Base-by-base conservation (phyloP, 1,140 invertebrate genomes). In the Drosophila lacteicornis region DNA sequence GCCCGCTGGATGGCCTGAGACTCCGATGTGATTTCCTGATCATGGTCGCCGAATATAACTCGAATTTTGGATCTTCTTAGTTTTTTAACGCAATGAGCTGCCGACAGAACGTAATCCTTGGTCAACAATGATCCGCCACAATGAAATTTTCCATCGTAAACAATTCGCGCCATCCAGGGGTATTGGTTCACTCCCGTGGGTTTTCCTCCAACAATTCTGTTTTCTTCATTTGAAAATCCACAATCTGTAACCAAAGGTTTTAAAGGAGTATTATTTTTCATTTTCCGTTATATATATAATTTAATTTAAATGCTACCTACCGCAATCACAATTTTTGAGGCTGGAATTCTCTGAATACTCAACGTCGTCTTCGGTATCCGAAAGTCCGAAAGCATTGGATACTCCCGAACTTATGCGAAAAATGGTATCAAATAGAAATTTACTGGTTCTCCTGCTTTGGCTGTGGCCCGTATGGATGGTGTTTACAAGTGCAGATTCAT, bases 81-180 rank as follows among this genome's bases (percentile, higher is more conserved):
- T 94, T 95, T 95, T 79, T 95, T 94, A 30, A 96, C 94, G 86
- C 95, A 96, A 93, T 96, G 95, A 25, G 95, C 95, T 1, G 95
- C 95, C 2, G 95, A 96, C 8, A 96, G 80, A 12, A 96, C 94
- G 84, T 95, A 96, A 62, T 95, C 94, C 82, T 96, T 95, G 46
- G 96, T 97, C 30, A 98, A 93, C 6, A 98, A 93, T 17, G 96
- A 97, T n/a, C 95, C 97, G n/a, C 97, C 97, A 80, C 97, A 98
- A 86, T 98, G 97, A 93, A 97, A 97, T 91, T 97, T 96, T 1
- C 96, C 96, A 91, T 97, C 96, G 88, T 98, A 98, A 1, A 97
- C 91, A 42, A 93, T 92, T 58, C 97, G 94, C 2, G 96, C 97
- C 80, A 98, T 94, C 97, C 97, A 98, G 8, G 97, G 97, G 91